Conservation (phyloP, 2,888 invertebrate genomes). For the Eilema caniola region DNA sequence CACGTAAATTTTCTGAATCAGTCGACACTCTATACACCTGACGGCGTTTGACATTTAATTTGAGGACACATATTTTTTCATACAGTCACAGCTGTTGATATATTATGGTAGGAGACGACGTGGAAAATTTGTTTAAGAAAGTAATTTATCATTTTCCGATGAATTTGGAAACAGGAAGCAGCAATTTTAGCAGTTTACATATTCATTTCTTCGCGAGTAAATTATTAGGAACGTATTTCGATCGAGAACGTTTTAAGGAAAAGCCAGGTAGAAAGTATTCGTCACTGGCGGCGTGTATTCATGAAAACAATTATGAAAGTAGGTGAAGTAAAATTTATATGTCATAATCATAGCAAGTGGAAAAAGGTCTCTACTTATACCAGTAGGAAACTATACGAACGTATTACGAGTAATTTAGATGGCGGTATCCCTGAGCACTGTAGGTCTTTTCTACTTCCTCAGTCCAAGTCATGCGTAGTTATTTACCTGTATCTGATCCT, state of each 20-base stretch:
- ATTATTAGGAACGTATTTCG: slow-evolving; percentile 50
- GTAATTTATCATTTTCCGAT: slow-evolving; percentile 53
- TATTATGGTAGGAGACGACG: slow-evolving; percentile 15
- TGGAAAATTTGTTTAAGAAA: slow-evolving; percentile 41
- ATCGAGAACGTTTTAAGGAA: background rate
- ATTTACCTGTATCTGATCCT: slow-evolving; percentile 83
- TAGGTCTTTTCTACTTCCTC: slow-evolving; percentile 57
- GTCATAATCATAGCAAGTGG: no score
- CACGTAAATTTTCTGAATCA: slow-evolving; percentile 25
- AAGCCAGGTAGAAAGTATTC: background rate
- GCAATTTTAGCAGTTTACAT: slow-evolving; percentile 43
- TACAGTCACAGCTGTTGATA: slow-evolving; percentile 15
- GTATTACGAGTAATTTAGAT: slow-evolving; percentile 54
- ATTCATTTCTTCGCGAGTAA: slow-evolving; percentile 47
- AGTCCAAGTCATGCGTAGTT: slow-evolving; percentile 74
- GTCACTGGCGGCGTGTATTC: background rate
- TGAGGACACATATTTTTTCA: slow-evolving; percentile 38
- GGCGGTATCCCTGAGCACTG: slow-evolving; percentile 65
- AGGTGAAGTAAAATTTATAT: no score
- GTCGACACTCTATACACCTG: slow-evolving; percentile 22
- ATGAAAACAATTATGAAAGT: no score
- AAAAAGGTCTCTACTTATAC: no score
- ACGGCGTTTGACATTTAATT: slow-evolving; percentile 32
- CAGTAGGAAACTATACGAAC: background rate
- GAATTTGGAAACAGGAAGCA: slow-evolving; percentile 41